These are phyloP conservation scores for Hartigia nigra DNA, from an alignment of 2,888 invertebrate genomes.

Conservation along the genomic window DNA sequence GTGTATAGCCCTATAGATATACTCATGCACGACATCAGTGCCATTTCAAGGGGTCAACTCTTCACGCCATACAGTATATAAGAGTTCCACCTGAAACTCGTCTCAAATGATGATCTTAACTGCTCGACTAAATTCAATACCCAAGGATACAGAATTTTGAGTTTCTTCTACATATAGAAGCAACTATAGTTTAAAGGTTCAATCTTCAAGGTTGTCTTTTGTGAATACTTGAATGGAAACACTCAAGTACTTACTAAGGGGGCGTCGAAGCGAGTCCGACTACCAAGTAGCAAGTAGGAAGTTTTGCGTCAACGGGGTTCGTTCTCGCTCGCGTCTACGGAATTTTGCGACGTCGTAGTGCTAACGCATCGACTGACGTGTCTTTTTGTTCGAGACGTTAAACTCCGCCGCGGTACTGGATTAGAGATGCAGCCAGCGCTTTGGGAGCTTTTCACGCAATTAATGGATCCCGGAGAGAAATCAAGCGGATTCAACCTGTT, in stretches of 20 bases:
- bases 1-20: conserved; percentile 14
- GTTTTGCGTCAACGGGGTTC: neutral
- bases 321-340: neutral
- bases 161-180: too few relatives aligned
- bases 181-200: neutral
- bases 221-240: neutral
- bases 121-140: neutral
- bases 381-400: neutral
- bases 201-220: neutral
- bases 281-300: neutral
- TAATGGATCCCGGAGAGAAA: neutral
- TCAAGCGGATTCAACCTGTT: neutral
- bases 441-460: neutral
- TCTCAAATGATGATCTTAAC: neutral
- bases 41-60: neutral
- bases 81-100: neutral
- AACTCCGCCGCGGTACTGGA: neutral
- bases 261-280: neutral
- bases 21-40: neutral
- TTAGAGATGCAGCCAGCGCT: neutral
- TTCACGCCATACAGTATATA: neutral
- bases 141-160: neutral
- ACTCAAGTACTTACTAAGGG: neutral
- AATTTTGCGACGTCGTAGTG: neutral
- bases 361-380: neutral